These are phyloP conservation scores for Nasonovia ribisnigri DNA, from an alignment of 2,888 invertebrate species.

Conservation along the genomic window DNA sequence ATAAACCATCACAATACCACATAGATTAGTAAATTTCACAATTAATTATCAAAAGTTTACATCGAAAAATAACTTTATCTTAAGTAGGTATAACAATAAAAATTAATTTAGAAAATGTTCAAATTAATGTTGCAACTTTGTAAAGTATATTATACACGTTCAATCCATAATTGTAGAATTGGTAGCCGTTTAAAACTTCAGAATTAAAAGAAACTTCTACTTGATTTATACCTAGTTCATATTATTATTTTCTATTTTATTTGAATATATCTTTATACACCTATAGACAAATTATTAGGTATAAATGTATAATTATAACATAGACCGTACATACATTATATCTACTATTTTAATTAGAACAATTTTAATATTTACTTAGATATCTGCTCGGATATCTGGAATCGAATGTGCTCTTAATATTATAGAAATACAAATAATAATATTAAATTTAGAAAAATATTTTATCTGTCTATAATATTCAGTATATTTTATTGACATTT, in stretches of 20 bases:
- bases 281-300: not conserved
- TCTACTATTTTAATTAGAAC: not conserved
- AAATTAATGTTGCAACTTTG: too few species aligned
- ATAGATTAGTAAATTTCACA: not conserved
- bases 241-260: not conserved
- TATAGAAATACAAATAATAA: not conserved
- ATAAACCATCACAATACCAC: too few species aligned
- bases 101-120: too few species aligned
- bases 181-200: not conserved
- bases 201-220: not conserved
- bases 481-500: not conserved
- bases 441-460: not conserved
- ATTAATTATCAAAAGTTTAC: not conserved
- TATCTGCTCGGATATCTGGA: too few species aligned
- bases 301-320: too few species aligned
- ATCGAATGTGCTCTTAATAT: too few species aligned
- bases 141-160: too few species aligned
- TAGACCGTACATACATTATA: not conserved
- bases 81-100: too few species aligned
- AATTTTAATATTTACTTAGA: too few species aligned
- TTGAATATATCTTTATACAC: not conserved
- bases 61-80: not conserved
- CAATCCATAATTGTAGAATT: too few species aligned
- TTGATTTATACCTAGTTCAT: not conserved
- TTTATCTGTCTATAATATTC: too few species aligned